These are phyloP conservation scores for Siniperca knerii DNA, from an alignment of 2,113 vertebrate species.

Conservation along the genomic window DNA sequence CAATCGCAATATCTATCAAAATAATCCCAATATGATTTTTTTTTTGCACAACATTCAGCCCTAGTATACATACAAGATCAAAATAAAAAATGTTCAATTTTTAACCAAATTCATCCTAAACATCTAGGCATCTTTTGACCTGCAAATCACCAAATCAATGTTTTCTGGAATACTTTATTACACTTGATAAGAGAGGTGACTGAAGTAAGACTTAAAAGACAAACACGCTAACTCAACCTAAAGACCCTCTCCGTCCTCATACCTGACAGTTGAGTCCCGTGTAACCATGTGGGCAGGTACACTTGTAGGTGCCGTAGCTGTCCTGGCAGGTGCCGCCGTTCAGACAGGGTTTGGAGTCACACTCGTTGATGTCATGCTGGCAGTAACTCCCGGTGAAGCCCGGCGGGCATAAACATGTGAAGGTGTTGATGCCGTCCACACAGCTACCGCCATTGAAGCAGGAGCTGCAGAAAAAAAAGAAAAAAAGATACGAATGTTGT, in stretches of 20 bases:
- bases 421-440: conserved; percentile 95
- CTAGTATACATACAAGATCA: not conserved
- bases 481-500: not conserved
- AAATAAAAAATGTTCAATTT: too few species aligned
- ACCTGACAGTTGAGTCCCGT: conserved; percentile 96
- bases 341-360: conserved; percentile 93
- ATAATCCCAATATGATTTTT: too few species aligned
- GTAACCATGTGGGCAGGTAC: conserved; percentile 95
- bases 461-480: conserved; percentile 84
- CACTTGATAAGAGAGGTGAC: not conserved
- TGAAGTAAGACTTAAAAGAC: not conserved
- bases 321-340: conserved; percentile 97
- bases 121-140: not conserved
- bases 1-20: too few species aligned
- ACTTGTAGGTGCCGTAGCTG: conserved; percentile 95
- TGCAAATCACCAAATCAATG: not conserved
- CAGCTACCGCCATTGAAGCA: conserved; percentile 97
- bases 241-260: not conserved
- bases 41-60: too few species aligned
- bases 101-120: too few species aligned
- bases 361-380: conserved; percentile 95
- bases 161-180: not conserved
- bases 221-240: not conserved
- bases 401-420: conserved; percentile 91
- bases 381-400: conserved; percentile 98